Conservation (phyloP, 1,140 invertebrate genomes). For the Bombus sylvicola region DNA sequence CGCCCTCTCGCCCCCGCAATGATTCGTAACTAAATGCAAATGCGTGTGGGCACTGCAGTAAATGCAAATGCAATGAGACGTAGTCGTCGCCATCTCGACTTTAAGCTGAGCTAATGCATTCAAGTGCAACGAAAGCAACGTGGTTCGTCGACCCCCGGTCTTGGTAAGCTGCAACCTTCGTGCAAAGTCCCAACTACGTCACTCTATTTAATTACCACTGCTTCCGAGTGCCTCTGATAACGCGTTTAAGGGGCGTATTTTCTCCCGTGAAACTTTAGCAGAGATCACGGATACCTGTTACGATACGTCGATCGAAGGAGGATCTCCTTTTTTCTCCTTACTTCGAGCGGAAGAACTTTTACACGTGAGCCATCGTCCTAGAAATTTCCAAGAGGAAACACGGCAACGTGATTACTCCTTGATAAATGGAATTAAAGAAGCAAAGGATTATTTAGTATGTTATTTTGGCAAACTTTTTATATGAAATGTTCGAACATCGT, state of each 20-base stretch:
- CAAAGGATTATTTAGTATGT: background rate
- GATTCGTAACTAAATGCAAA: conserved; percentile 68
- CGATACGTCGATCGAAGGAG: background rate
- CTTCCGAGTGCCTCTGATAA: conserved; percentile 50
- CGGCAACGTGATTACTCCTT: background rate
- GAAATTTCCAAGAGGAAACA: background rate
- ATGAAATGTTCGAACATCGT: background rate
- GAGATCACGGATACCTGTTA: conserved; percentile 21
- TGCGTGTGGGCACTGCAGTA: conserved; percentile 62
- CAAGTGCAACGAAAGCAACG: conserved; percentile 63
- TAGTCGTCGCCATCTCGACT: conserved; percentile 57
- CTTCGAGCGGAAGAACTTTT: background rate
- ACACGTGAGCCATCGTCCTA: background rate
- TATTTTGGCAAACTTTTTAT: no score
- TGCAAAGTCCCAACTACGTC: conserved; percentile 61
- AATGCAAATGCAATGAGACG: conserved; percentile 67
- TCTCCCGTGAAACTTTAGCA: conserved; percentile 17
- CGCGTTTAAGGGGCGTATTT: conserved; percentile 36
- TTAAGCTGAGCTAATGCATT: conserved; percentile 66
- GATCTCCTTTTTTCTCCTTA: background rate
- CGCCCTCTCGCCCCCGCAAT: conserved; percentile 16
- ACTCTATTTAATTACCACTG: conserved; percentile 63
- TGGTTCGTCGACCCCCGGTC: conserved; percentile 58
- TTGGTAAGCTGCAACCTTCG: conserved; percentile 47
- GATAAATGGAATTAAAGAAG: background rate